These are phyloP conservation scores for Nemurella pictetii DNA, from an alignment of 2,888 invertebrate genomes.

Conservation along the genomic window DNA sequence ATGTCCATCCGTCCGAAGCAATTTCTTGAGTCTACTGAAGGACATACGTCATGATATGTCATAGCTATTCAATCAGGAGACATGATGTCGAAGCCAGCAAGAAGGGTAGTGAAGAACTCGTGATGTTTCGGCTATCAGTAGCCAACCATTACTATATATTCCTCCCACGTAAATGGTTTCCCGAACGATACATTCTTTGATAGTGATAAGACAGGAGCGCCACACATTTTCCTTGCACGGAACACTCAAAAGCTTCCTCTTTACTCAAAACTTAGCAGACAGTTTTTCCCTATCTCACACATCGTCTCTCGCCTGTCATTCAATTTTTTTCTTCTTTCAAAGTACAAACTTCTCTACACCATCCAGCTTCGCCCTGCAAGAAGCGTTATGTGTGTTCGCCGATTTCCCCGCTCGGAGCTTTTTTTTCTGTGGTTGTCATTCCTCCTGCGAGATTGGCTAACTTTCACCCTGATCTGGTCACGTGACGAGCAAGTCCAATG, in stretches of 20 bases:
- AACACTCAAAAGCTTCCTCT: background rate
- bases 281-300: background rate
- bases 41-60: background rate
- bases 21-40: background rate
- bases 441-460: slow-evolving; percentile 25
- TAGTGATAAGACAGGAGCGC: background rate
- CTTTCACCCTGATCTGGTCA: slow-evolving; percentile 27
- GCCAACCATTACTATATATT: background rate
- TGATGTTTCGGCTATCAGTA: too few species aligned
- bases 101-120: background rate
- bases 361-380: background rate
- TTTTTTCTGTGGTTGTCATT: slow-evolving; percentile 25
- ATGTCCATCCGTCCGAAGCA: background rate
- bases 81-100: background rate
- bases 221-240: background rate
- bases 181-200: background rate
- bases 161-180: background rate
- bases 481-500: slow-evolving; percentile 23
- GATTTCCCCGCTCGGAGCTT: background rate
- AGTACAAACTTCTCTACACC: background rate
- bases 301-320: background rate
- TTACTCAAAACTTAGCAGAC: background rate
- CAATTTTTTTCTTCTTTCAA: background rate
- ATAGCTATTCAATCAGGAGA: background rate
- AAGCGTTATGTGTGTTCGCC: background rate